phyloP scores from a whole-genome alignment of 1,140 invertebrate species.

The Bathynomus jamesi region DNA sequence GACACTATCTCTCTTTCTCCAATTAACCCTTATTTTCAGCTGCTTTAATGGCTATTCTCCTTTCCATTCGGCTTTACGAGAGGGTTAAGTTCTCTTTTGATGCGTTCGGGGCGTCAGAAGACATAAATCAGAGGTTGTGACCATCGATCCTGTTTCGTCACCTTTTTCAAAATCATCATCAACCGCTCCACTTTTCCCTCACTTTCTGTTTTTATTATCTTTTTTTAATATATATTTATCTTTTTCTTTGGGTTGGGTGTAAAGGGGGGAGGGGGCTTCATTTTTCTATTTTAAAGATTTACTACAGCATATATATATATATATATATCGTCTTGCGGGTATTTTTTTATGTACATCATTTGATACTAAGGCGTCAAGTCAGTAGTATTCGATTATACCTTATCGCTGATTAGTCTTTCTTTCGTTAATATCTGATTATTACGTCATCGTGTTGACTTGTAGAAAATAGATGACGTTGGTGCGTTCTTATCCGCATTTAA shows the following conservation, averaged over 20 bases:
- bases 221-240: constrained; percentile 1
- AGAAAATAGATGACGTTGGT: too few species aligned
- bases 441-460: too few species aligned
- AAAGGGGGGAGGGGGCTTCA: too few species aligned
- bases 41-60: not conserved
- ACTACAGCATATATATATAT: not conserved
- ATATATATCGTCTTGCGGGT: not conserved
- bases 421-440: too few species aligned
- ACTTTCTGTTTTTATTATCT: not conserved
- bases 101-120: not conserved
- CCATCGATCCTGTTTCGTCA: not conserved
- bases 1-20: not conserved
- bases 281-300: too few species aligned
- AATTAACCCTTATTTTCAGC: not conserved
- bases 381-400: too few species aligned
- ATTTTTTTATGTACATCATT: not conserved
- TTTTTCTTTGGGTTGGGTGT: too few species aligned
- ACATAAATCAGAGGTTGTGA: not conserved
- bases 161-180: not conserved
- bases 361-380: not conserved
- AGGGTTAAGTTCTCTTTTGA: not conserved
- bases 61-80: not conserved
- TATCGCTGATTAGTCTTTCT: too few species aligned
- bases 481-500: too few species aligned
- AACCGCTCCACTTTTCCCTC: not conserved